These are phyloP conservation scores for Protonibea diacanthus DNA, from an alignment of 2,797 vertebrate species.

Conservation along the genomic window DNA sequence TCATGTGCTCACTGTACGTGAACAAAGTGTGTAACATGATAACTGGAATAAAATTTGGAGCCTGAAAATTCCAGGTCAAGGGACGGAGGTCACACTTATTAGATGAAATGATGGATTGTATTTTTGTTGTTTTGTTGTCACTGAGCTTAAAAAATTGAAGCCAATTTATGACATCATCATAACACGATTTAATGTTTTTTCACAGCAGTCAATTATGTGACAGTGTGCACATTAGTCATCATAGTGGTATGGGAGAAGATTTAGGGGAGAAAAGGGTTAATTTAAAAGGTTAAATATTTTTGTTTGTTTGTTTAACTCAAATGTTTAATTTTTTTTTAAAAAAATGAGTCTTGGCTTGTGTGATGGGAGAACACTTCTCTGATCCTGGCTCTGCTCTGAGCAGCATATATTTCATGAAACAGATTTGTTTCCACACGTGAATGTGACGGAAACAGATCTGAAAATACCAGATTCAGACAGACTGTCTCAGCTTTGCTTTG, in stretches of 20 bases:
- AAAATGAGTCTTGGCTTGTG: background rate
- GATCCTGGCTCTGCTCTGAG: too few species aligned
- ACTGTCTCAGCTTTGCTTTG: background rate
- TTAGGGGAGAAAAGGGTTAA: too few species aligned
- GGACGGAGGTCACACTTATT: background rate
- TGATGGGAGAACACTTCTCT: background rate
- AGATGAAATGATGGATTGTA: too few species aligned
- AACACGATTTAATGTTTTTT: background rate
- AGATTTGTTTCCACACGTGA: background rate
- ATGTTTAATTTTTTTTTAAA: background rate
- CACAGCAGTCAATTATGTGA: background rate
- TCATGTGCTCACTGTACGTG: background rate
- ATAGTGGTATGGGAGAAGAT: background rate
- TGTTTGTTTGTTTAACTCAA: background rate
- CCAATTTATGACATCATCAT: background rate
- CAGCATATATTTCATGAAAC: background rate
- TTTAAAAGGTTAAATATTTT: background rate
- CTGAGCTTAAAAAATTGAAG: too few species aligned
- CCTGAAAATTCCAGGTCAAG: background rate
- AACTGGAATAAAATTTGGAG: background rate
- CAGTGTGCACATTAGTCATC: background rate
- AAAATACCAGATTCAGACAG: background rate
- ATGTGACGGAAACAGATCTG: background rate
- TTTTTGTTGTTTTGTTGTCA: too few species aligned
- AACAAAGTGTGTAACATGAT: background rate